These are phyloP conservation scores for Alloscopus bannaensis DNA, from an alignment of 2,888 invertebrate species.

Conservation along the genomic window DNA sequence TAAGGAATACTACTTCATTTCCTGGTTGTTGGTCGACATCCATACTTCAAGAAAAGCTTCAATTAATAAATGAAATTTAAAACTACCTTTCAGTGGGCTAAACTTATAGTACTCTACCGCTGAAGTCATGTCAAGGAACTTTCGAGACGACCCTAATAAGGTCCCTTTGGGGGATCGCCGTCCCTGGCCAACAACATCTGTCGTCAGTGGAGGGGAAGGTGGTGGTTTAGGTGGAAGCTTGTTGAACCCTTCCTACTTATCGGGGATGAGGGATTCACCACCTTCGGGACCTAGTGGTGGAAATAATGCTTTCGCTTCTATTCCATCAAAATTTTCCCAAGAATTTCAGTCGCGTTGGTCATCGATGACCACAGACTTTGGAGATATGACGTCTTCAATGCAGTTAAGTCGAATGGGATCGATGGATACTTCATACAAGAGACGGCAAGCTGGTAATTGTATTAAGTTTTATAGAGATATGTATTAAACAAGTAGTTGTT, in stretches of 20 bases:
- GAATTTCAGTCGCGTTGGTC: constrained; percentile 60
- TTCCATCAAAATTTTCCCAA: constrained; percentile 58
- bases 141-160: constrained; percentile 62
- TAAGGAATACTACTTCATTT: too few relatives aligned
- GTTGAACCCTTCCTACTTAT: constrained; percentile 62
- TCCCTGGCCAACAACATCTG: constrained; percentile 27
- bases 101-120: not conserved
- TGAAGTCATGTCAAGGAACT: constrained; percentile 41
- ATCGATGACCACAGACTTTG: constrained; percentile 54
- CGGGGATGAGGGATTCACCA: not conserved
- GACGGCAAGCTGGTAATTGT: constrained; percentile 30
- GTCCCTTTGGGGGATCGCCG: constrained; percentile 56
- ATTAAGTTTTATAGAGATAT: not conserved
- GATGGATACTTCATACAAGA: constrained; percentile 23
- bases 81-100: not conserved
- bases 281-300: constrained; percentile 23
- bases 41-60: too few relatives aligned
- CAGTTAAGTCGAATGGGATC: constrained; percentile 31
- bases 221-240: constrained; percentile 35
- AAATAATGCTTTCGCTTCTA: constrained; percentile 39
- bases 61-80: not conserved
- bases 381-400: constrained; percentile 23
- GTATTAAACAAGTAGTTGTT: not conserved
- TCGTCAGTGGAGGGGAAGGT: constrained; percentile 3
- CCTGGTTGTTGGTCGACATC: too few relatives aligned